Evolutionary conservation across 2,888 invertebrate species (phyloP).

Genomic region (Fragum sueziense): DNA sequence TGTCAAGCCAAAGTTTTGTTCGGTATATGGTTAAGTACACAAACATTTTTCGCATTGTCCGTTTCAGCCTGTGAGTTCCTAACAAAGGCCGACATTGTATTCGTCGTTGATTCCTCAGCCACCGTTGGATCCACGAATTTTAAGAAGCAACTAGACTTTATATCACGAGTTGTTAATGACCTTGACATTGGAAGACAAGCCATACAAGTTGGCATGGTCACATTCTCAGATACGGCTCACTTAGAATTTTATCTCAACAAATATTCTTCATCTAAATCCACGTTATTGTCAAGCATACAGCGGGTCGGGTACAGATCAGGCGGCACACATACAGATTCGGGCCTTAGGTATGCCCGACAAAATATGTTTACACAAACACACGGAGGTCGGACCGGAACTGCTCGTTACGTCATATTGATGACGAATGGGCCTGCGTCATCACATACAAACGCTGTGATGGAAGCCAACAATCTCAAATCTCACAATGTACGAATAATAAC

Average conservation of each 20-base stretch:
- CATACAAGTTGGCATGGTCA: slow-evolving; percentile 65
- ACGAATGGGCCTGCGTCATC: slow-evolving; percentile 64
- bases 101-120: slow-evolving; percentile 65
- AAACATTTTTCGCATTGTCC: too few species aligned
- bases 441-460: slow-evolving; percentile 44
- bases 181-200: slow-evolving; percentile 60
- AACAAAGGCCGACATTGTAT: slow-evolving; percentile 67
- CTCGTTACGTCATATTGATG: slow-evolving; percentile 60
- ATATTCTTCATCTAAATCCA: slow-evolving; percentile 46
- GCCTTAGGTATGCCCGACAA: slow-evolving; percentile 50
- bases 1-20: too few species aligned
- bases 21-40: too few species aligned
- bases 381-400: slow-evolving; percentile 55
- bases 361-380: slow-evolving; percentile 51
- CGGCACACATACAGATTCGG: slow-evolving; percentile 56
- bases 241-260: slow-evolving; percentile 67
- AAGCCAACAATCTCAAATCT: slow-evolving; percentile 57
- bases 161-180: slow-evolving; percentile 60
- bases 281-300: slow-evolving; percentile 58
- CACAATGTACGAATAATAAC: slow-evolving; percentile 52
- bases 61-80: slow-evolving; percentile 65
- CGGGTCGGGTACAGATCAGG: slow-evolving; percentile 54
- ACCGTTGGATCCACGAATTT: slow-evolving; percentile 63
- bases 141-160: slow-evolving; percentile 65
- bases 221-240: slow-evolving; percentile 59